Percentiles rank a stretch among this genome's conserved stretches.
Conservation (phyloP, 2,888 invertebrate genomes). For the Zeuzera pyrina region DNA sequence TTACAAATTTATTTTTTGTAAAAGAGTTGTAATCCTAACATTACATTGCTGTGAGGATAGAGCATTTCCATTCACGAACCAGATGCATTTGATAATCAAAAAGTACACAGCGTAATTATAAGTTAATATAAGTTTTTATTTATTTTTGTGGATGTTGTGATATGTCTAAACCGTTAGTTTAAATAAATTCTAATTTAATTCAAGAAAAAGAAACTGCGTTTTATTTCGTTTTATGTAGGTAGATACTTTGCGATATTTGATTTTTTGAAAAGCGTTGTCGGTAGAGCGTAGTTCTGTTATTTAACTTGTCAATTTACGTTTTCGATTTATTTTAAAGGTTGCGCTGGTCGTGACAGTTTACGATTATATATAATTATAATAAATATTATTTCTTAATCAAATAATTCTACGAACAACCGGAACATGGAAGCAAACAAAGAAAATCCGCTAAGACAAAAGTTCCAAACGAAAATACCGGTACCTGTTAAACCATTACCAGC, state of each 20-base stretch:
- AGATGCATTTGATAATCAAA: constrained; percentile 72
- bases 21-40: not conserved
- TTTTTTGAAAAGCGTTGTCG: too few species aligned
- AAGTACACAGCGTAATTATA: constrained; percentile 67
- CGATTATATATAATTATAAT: constrained; percentile 11
- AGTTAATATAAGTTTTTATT: constrained; percentile 41
- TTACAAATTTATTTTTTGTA: not conserved
- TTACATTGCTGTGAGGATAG: too few species aligned
- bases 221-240: too few species aligned
- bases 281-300: too few species aligned
- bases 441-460: constrained; percentile 24
- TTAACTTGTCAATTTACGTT: too few species aligned
- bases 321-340: constrained; percentile 21
- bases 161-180: constrained; percentile 22
- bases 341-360: constrained; percentile 38
- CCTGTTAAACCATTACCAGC: constrained; percentile 39
- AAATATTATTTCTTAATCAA: not conserved
- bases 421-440: constrained; percentile 38
- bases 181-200: not conserved
- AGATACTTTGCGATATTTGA: too few species aligned
- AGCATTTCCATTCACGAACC: too few species aligned
- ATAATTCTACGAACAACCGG: constrained; percentile 1
- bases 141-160: constrained; percentile 49
- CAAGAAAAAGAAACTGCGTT: too few species aligned
- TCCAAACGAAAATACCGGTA: constrained; percentile 39